Base-by-base conservation (phyloP, 2,888 invertebrate species). In the Clepsis dumicolana region DNA sequence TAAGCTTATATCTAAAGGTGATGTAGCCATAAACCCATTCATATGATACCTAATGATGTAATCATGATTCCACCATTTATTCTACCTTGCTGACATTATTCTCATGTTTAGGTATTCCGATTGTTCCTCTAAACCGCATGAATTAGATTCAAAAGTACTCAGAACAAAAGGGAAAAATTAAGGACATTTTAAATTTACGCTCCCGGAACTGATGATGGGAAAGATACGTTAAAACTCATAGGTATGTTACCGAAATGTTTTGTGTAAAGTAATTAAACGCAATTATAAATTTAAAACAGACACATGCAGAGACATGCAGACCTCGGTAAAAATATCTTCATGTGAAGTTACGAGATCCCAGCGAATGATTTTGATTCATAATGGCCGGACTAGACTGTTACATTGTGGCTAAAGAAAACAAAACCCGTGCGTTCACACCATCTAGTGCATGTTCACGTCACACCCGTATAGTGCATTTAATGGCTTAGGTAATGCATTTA, bases 11-110 rank as follows among this genome's bases (percentile, higher is more conserved):
- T 61, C 61, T 62, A 63, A 48, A 65, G 63, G 48, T 72, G 72
- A 72, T 65, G 72, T 72, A 72, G 63, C 62, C 56, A 67, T 29
- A 57, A 69, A 24, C 63, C 44, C 32, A 64, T 71, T 70, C 66
- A 57, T 64, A 71, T 71, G 70, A 50, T 70, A n/a, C n/a, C n/a
- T n/a, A 72, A 70, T 65, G 59, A 66, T 48, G 50, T 24, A 65
- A 70, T 57, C 61, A 57, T 56, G 62, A 61, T 27, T 65, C 52
- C 59, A 18, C 48, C 48, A 21, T 48, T n/a, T n/a, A 29, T 38
- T 8, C 24, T 8, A 57, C 38, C 50, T 57, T 57, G 50, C 67
- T 29, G 29, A 29, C 57, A 67, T 67, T 52, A 57, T 67, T 67
- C 38, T 57, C 57, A 63, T 67, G 67, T 62, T 61, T 62, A 54